Evolutionary conservation across 2,797 vertebrate species (phyloP), one percentile per base, ranked within the genome.

Genomic region (Siniperca obscura): DNA sequence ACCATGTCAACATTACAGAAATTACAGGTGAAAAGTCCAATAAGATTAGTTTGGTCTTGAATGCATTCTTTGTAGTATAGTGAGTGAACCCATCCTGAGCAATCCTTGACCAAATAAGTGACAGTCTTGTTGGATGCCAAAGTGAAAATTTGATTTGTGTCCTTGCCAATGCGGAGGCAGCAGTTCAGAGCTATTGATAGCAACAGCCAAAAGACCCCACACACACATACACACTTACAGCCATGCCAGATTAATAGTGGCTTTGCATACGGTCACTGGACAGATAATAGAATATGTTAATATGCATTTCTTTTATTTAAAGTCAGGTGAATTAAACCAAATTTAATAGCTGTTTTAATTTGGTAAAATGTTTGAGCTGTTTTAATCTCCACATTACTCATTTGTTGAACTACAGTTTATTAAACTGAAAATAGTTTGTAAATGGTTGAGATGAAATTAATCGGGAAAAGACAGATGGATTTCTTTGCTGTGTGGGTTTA

Each of bases 121-220:
- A 36, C 46, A 11, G 40, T 65, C n/a, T 48, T 79, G 61, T 59
- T 56, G 44, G 5, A 70, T 50, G 77, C 67, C 22, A 62, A 70
- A 70, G 67, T 72, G 48, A 71, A 80, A 71, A 53, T 83, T 65
- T 86, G 70, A 78, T 86, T 86, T 38, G 59, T 79, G 38, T 40
- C 9, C 9, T 7, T 72, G 40, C 38, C 40, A 46, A 44, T 27
- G 21, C 3, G 36, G 5, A 70, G 53, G 62, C 73, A 76, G 61
- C 34, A 74, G 72, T 78, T 78, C 78, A 78, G 27, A 76, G 59
- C 53, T 48, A 80, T 42, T 74, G 74, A 80, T 56, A 67, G 59
- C 55, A 78, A 71, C 65, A 81, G 84, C 62, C 71, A 77, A 70
- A 67, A 76, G 21, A 48, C 21, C 22, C 22, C 40, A 27, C 59